Evolutionary conservation across 1,140 invertebrate species (phyloP).

Genomic region (Drosophila sp.): DNA sequence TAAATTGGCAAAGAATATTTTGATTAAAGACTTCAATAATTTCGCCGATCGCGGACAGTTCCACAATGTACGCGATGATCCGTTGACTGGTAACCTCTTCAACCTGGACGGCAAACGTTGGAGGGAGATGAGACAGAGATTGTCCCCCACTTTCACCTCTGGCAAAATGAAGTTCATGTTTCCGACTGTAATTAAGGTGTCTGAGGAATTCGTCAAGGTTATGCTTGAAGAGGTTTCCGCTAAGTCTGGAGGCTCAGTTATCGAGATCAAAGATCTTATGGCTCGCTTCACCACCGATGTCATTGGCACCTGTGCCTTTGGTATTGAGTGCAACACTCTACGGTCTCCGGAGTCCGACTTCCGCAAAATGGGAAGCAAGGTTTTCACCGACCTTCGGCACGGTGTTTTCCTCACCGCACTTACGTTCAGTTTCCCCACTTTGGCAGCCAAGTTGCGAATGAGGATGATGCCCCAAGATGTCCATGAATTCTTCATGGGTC

Average conservation of each 20-base stretch:
- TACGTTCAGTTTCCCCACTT: slow-evolving; percentile 44
- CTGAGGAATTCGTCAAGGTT: slow-evolving; percentile 43
- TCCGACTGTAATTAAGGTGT: slow-evolving; percentile 66
- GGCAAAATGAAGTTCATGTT: slow-evolving; percentile 87
- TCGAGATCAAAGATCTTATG: slow-evolving; percentile 64
- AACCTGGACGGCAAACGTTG: slow-evolving; percentile 85
- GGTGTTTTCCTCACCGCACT: slow-evolving; percentile 28
- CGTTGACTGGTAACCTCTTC: slow-evolving; percentile 84
- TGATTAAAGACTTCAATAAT: slow-evolving; percentile 86
- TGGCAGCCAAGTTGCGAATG: slow-evolving; percentile 43
- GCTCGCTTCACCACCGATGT: slow-evolving; percentile 75
- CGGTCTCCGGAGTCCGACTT: slow-evolving; percentile 86
- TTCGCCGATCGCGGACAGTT: slow-evolving; percentile 85
- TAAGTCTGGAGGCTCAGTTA: neutral
- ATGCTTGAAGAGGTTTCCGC: slow-evolving; percentile 20
- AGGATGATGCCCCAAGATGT: slow-evolving; percentile 78
- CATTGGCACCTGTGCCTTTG: slow-evolving; percentile 88
- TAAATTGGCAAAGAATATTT: slow-evolving; percentile 85
- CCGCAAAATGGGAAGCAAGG: slow-evolving; percentile 43
- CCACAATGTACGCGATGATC: slow-evolving; percentile 85
- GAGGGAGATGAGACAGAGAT: slow-evolving; percentile 85
- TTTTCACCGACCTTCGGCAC: slow-evolving; percentile 30
- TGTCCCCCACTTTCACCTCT: slow-evolving; percentile 86
- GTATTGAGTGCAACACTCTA: slow-evolving; percentile 86
- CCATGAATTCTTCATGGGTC: slow-evolving; percentile 84